A percentile compares a stretch with the other conserved stretches of the same genome.
Evolutionary conservation across 2,888 invertebrate species (phyloP).

Genomic region (Drosophila tripunctata): DNA sequence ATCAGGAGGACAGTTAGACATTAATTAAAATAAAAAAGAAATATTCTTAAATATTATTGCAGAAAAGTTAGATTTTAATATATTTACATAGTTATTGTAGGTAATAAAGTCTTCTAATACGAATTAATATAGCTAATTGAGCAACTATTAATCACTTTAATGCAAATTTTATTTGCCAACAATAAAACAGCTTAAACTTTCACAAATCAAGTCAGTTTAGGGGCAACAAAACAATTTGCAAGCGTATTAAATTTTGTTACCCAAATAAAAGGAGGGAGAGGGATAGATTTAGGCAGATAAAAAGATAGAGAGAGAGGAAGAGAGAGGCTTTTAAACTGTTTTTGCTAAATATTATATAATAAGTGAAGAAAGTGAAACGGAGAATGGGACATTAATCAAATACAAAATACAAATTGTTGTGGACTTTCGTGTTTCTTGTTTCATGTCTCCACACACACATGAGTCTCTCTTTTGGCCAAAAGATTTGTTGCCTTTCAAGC

Average conservation of each 20-base stretch:
- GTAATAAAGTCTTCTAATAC: too few species aligned
- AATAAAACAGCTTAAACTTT: background rate
- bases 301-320: too few species aligned
- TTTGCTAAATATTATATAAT: slow-evolving; percentile 24
- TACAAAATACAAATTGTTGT: slow-evolving; percentile 27
- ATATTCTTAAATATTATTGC: too few species aligned
- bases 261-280: background rate
- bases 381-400: slow-evolving; percentile 22
- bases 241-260: background rate
- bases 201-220: background rate
- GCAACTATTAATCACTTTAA: too few species aligned
- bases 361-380: background rate
- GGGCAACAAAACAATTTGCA: background rate
- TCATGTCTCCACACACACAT: slow-evolving; percentile 24
- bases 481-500: slow-evolving; percentile 46
- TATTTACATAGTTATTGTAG: too few species aligned
- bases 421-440: slow-evolving; percentile 2
- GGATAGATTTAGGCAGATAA: too few species aligned
- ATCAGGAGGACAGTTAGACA: too few species aligned
- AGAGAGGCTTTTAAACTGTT: background rate
- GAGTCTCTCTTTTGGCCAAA: slow-evolving; percentile 34
- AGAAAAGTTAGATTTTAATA: too few species aligned
- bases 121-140: too few species aligned
- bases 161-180: background rate
- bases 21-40: too few species aligned